These are phyloP conservation scores for Plutella xylostella DNA, from an alignment of 2,888 invertebrate species.

Conservation along the genomic window DNA sequence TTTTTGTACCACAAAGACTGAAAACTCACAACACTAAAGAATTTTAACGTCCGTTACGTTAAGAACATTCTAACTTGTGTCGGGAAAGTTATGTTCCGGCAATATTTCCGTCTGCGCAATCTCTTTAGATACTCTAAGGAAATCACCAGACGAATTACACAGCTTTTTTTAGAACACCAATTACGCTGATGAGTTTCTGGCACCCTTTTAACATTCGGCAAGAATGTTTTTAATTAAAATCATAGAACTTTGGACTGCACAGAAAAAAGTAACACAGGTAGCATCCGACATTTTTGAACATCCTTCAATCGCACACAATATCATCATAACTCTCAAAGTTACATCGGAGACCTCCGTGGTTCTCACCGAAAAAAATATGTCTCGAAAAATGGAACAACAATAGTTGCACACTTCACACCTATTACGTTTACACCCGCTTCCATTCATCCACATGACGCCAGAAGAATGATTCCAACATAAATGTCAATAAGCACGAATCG, in stretches of 20 bases:
- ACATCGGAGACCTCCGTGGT: slow-evolving; percentile 32
- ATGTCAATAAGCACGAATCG: slow-evolving; percentile 51
- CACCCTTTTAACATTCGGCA: no score
- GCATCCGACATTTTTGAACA: no score
- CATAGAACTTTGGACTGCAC: no score
- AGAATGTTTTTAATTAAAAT: no score
- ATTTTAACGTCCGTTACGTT: slow-evolving; percentile 19
- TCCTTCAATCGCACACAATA: background rate
- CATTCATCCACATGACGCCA: slow-evolving; percentile 59
- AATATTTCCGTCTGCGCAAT: slow-evolving; percentile 14
- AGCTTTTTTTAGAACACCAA: no score
- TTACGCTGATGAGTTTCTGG: no score
- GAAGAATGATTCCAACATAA: slow-evolving; percentile 59
- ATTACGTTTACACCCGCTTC: slow-evolving; percentile 53
- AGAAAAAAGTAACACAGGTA: no score
- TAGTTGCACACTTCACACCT: slow-evolving; percentile 62
- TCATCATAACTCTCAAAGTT: slow-evolving; percentile 20
- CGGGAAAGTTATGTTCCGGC: slow-evolving; percentile 25
- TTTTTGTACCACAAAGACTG: no score
- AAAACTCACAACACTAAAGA: slow-evolving; percentile 1
- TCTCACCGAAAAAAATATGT: slow-evolving; percentile 39
- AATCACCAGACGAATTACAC: no score
- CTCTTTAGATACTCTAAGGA: no score
- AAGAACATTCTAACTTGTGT: slow-evolving; percentile 22
- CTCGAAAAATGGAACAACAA: slow-evolving; percentile 41